These are phyloP conservation scores for Lagria hirta DNA, from an alignment of 2,888 invertebrate genomes.

Conservation along the genomic window DNA sequence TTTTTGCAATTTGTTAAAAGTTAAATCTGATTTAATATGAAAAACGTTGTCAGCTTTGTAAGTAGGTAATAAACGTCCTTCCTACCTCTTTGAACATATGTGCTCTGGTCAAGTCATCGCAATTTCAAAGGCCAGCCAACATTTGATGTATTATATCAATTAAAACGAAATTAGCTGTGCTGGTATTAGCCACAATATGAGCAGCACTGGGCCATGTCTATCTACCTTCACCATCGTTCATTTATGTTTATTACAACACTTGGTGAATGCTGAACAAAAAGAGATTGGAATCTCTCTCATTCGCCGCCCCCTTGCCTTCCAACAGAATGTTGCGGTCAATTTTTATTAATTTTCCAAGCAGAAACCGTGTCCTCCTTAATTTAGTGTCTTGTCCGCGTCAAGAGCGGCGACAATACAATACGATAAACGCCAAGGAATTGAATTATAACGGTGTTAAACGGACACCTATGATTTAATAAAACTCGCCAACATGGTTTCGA, in stretches of 20 bases:
- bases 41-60: slow-evolving; percentile 18
- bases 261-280: slow-evolving; percentile 39
- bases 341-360: slow-evolving; percentile 17
- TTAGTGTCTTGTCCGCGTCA: slow-evolving; percentile 9
- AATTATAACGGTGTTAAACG: slow-evolving; percentile 22
- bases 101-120: slow-evolving; percentile 19
- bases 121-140: slow-evolving; percentile 24
- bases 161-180: slow-evolving; percentile 34
- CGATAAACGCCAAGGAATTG: slow-evolving; percentile 19
- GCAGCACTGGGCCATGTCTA: slow-evolving; percentile 34
- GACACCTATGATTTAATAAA: slow-evolving; percentile 35
- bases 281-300: slow-evolving; percentile 37
- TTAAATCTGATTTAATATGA: no score
- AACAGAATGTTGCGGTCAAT: slow-evolving; percentile 15
- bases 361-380: slow-evolving; percentile 12
- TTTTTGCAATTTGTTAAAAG: no score
- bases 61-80: slow-evolving; percentile 32
- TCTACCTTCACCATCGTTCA: slow-evolving; percentile 36
- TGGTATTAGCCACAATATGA: slow-evolving; percentile 33
- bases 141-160: slow-evolving; percentile 33
- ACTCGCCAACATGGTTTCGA: slow-evolving; percentile 20
- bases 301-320: slow-evolving; percentile 29
- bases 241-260: slow-evolving; percentile 43
- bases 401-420: slow-evolving; percentile 14
- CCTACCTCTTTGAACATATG: slow-evolving; percentile 21